Evolutionary conservation across 2,888 invertebrate species (phyloP).

Genomic region (Ennomos erosarius): DNA sequence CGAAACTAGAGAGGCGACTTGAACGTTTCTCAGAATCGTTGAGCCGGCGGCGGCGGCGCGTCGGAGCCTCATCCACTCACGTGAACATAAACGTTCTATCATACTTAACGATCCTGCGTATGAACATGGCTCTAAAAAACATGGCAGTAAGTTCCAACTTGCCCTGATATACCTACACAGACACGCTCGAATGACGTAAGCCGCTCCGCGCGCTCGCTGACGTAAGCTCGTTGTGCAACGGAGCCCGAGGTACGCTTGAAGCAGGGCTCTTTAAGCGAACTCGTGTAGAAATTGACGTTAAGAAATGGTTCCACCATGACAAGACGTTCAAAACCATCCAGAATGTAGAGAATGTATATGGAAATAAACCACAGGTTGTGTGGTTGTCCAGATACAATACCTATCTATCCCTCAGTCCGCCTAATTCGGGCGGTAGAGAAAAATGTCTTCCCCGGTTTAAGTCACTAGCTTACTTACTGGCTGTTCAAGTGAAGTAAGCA

Average conservation of each 20-base stretch:
- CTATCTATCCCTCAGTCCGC: too few relatives aligned
- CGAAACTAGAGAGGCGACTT: slow-evolving; percentile 79
- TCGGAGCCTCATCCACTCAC: slow-evolving; percentile 84
- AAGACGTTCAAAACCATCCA: slow-evolving; percentile 62
- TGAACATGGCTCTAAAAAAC: slow-evolving; percentile 60
- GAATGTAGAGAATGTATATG: background rate
- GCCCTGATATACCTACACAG: slow-evolving; percentile 53
- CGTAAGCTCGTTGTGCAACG: slow-evolving; percentile 85
- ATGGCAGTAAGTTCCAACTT: slow-evolving; percentile 66
- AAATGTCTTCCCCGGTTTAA: too few relatives aligned
- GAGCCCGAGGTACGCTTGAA: slow-evolving; percentile 80
- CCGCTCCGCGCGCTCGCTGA: slow-evolving; percentile 81
- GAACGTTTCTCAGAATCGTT: slow-evolving; percentile 82
- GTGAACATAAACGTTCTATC: slow-evolving; percentile 83
- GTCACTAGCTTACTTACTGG: too few relatives aligned
- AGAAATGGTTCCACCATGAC: slow-evolving; percentile 72
- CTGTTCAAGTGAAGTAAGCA: too few relatives aligned
- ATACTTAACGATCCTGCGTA: slow-evolving; percentile 59
- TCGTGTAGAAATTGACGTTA: slow-evolving; percentile 81
- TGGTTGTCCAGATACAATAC: too few relatives aligned
- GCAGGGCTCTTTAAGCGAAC: slow-evolving; percentile 78
- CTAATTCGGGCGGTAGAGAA: too few relatives aligned
- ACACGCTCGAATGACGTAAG: slow-evolving; percentile 82
- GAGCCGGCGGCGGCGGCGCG: slow-evolving; percentile 81
- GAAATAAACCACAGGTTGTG: too few relatives aligned